Conservation (phyloP, 2,113 vertebrate species). For the Sialia sialis region DNA sequence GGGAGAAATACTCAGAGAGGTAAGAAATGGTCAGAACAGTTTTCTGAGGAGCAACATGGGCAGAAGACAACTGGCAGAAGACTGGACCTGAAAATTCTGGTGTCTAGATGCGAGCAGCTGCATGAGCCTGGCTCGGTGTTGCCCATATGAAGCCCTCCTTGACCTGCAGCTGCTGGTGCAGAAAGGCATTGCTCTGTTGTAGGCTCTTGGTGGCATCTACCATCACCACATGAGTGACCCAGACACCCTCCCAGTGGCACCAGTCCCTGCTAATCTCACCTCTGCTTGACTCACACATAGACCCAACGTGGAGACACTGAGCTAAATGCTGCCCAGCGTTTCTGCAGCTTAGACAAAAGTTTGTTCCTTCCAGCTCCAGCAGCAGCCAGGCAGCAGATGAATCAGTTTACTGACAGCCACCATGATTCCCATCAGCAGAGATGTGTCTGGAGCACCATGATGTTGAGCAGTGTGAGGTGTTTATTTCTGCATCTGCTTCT, state of each 20-base stretch:
- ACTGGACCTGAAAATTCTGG: neutral
- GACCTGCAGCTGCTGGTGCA: neutral
- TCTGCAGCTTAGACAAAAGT: neutral
- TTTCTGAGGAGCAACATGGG: fast-evolving
- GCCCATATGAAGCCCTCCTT: fast-evolving
- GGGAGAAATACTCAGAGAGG: neutral
- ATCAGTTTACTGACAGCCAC: neutral
- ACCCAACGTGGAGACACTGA: fast-evolving
- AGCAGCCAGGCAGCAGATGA: neutral
- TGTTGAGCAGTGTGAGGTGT: neutral
- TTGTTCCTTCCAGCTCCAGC: neutral
- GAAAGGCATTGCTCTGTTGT: fast-evolving
- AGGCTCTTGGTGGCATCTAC: neutral
- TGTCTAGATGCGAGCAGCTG: neutral
- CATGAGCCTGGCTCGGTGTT: neutral
- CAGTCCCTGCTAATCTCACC: neutral
- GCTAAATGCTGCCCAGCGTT: neutral
- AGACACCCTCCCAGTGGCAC: neutral
- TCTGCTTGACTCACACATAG: fast-evolving
- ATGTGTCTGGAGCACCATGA: neutral
- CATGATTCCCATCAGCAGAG: neutral
- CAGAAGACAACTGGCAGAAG: neutral
- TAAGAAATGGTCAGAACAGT: neutral
- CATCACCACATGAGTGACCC: too few relatives aligned
- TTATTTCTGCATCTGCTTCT: neutral